Evolutionary conservation across 2,113 vertebrate genomes (phyloP).

Genomic region (Scatophagus argus): DNA sequence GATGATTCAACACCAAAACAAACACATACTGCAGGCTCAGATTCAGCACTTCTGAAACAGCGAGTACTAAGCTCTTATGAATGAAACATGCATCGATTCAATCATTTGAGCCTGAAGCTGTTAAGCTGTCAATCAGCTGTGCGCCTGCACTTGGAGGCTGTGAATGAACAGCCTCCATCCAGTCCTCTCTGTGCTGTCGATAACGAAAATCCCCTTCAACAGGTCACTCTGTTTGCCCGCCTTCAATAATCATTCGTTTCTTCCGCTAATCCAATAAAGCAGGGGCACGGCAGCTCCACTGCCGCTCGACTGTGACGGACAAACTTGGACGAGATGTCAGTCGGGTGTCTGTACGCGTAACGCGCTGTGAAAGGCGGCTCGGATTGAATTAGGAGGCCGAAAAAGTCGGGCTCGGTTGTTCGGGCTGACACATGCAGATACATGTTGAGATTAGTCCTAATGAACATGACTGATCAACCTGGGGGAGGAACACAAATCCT

Average conservation of each 20-base stretch:
- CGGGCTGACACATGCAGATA: slow-evolving; percentile 38
- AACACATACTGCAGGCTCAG: not conserved
- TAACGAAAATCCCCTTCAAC: slow-evolving; percentile 61
- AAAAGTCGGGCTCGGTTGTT: not conserved
- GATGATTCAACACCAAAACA: not conserved
- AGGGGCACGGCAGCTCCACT: slow-evolving; percentile 8
- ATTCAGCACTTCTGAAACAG: not conserved
- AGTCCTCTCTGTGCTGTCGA: slow-evolving; percentile 36
- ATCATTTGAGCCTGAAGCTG: slow-evolving; percentile 12
- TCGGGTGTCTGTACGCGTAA: slow-evolving; percentile 42
- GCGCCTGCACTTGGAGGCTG: slow-evolving; percentile 14
- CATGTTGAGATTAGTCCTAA: slow-evolving; percentile 56
- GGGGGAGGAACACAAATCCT: slow-evolving; percentile 63
- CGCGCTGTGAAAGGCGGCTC: slow-evolving; percentile 3
- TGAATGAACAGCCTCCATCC: slow-evolving; percentile 43
- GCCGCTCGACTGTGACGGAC: slow-evolving; percentile 44
- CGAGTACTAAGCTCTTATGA: slow-evolving; percentile 12
- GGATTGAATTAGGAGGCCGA: slow-evolving; percentile 28
- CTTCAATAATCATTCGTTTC: slow-evolving; percentile 58
- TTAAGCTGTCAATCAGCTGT: slow-evolving; percentile 41
- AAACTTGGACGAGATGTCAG: slow-evolving; percentile 33
- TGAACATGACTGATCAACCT: slow-evolving; percentile 54
- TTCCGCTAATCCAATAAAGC: slow-evolving; percentile 75
- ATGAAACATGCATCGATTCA: slow-evolving; percentile 31
- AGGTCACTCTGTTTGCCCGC: slow-evolving; percentile 47